Percentiles rank a stretch among this genome's conserved stretches.
These are phyloP conservation scores for Cyphomyrmex costatus DNA, from an alignment of 1,140 invertebrate genomes.

Conservation along the genomic window DNA sequence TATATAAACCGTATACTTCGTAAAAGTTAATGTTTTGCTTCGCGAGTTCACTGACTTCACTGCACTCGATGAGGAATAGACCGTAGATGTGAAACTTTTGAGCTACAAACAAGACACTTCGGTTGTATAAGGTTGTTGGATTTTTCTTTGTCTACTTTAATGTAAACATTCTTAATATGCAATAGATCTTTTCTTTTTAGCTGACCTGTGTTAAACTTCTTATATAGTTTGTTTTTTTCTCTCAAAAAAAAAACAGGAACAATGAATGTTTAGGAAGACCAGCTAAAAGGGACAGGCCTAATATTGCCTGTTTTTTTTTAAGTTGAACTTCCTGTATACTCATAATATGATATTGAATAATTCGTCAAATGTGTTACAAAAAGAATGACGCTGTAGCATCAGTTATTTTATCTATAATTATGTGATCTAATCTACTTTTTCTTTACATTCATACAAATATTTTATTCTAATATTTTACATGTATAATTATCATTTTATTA, in stretches of 20 bases:
- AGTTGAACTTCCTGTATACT: too few species aligned
- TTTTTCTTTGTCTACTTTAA: not conserved
- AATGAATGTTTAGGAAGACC: too few species aligned
- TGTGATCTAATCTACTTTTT: not conserved
- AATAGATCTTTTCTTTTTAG: too few species aligned
- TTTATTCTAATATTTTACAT: conserved; percentile 29
- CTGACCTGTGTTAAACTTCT: too few species aligned
- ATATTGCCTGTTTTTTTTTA: too few species aligned
- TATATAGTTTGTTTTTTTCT: too few species aligned
- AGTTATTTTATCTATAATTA: too few species aligned
- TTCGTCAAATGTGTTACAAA: not conserved
- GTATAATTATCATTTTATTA: not conserved
- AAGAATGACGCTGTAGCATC: not conserved
- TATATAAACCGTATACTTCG: not conserved
- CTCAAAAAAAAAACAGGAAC: too few species aligned
- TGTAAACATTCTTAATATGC: not conserved
- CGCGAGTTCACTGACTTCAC: not conserved
- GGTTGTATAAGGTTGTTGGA: not conserved
- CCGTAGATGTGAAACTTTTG: not conserved
- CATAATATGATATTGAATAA: not conserved
- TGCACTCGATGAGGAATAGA: too few species aligned
- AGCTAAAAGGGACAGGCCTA: too few species aligned
- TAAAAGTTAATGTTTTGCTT: not conserved
- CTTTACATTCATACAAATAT: not conserved
- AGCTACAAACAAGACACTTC: not conserved